Conservation (phyloP, 2,113 vertebrate genomes). For the Psammodynastes pulverulentus region DNA sequence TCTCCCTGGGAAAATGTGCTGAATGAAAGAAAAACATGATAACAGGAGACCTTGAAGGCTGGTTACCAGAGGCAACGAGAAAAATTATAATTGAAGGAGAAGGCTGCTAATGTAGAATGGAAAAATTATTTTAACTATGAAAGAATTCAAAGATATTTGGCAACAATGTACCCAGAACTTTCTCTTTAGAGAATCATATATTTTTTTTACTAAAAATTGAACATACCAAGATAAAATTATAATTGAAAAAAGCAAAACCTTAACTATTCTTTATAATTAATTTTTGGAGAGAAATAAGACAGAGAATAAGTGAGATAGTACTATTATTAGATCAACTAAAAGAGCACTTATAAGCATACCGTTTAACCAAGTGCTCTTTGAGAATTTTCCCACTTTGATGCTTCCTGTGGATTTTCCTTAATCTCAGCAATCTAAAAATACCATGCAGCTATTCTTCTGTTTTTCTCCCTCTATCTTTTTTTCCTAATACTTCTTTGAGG, state of each 20-base stretch:
- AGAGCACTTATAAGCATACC: not conserved
- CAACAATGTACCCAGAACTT: not conserved
- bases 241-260: not conserved
- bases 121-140: not conserved
- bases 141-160: not conserved
- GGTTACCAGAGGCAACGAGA: not conserved
- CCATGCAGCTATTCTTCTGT: not conserved
- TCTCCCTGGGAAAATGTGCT: not conserved
- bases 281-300: not conserved
- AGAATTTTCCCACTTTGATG: not conserved
- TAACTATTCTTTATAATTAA: not conserved
- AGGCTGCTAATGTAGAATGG: not conserved
- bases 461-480: not conserved
- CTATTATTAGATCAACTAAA: not conserved
- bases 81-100: not conserved
- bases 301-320: not conserved
- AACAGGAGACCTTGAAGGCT: not conserved
- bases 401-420: not conserved
- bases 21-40: not conserved
- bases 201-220: not conserved
- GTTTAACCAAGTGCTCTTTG: not conserved
- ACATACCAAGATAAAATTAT: not conserved
- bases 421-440: not conserved
- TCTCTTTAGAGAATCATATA: not conserved
- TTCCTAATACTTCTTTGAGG: not conserved